Conservation (phyloP, 2,113 vertebrate genomes). For the Corydoras sp. region DNA sequence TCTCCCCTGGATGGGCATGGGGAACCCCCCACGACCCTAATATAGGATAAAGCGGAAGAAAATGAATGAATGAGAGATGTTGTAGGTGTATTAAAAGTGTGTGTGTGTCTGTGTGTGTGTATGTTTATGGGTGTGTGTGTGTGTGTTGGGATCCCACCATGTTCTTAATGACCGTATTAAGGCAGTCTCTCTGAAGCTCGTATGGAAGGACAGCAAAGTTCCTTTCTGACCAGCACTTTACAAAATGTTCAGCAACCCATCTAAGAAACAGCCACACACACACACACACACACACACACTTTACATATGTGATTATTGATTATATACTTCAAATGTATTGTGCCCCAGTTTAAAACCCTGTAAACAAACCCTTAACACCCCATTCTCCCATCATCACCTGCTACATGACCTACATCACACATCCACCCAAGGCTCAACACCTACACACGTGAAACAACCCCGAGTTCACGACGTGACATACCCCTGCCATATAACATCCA, state of each 20-base stretch:
- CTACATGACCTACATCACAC: too few species aligned
- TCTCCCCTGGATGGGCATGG: too few species aligned
- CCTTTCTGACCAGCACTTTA: conserved; percentile 86
- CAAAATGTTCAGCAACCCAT: conserved; percentile 84
- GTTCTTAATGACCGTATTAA: conserved; percentile 71
- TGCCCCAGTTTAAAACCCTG: too few species aligned
- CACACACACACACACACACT: neutral
- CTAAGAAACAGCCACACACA: conserved; percentile 53
- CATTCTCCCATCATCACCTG: too few species aligned
- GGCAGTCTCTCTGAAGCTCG: conserved; percentile 81
- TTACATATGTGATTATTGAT: neutral
- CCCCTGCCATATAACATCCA: too few species aligned
- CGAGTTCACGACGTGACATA: too few species aligned
- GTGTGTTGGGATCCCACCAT: conserved; percentile 70
- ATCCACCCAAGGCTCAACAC: too few species aligned
- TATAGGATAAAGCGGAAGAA: too few species aligned
- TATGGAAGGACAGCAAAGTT: conserved; percentile 79
- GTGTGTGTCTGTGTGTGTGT: conserved; percentile 2
- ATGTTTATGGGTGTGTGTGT: neutral
- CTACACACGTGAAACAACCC: too few species aligned
- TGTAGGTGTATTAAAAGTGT: neutral
- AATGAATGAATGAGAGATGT: too few species aligned
- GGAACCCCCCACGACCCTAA: too few species aligned
- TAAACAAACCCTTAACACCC: too few species aligned
- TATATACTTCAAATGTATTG: neutral